Evolutionary conservation across 2,113 vertebrate genomes (phyloP).

Genomic region (Mesitornis unicolor): DNA sequence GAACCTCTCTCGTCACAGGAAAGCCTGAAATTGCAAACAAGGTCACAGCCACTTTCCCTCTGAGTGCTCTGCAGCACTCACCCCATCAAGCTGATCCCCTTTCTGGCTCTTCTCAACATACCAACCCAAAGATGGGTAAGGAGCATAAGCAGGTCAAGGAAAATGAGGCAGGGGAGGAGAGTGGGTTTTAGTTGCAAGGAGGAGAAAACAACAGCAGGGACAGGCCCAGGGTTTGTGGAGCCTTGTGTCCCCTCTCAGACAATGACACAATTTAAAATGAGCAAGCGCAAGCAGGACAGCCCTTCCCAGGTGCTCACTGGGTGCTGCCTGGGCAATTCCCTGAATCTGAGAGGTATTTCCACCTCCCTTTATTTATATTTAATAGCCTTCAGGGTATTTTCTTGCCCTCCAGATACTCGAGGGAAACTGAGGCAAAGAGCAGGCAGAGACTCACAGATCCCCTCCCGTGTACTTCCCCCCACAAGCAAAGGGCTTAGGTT

Average conservation of each 20-base stretch:
- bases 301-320: not conserved
- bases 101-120: not conserved
- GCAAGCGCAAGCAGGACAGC: not conserved
- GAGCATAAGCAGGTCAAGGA: not conserved
- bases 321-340: not conserved
- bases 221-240: not conserved
- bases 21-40: not conserved
- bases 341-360: not conserved
- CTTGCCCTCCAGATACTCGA: not conserved
- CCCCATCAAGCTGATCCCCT: accelerated
- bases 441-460: not conserved
- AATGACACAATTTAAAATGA: not conserved
- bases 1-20: accelerated
- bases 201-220: not conserved
- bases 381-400: too few relatives aligned
- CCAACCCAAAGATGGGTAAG: not conserved
- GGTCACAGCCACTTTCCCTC: not conserved
- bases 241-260: not conserved
- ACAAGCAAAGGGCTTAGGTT: not conserved
- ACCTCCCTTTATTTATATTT: not conserved
- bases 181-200: not conserved
- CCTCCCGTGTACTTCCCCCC: not conserved
- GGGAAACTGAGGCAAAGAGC: not conserved
- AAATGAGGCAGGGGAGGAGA: accelerated
- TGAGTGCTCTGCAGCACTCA: not conserved